Evolutionary conservation across 2,888 invertebrate genomes (phyloP).

Genomic region (Cordilura impudica): DNA sequence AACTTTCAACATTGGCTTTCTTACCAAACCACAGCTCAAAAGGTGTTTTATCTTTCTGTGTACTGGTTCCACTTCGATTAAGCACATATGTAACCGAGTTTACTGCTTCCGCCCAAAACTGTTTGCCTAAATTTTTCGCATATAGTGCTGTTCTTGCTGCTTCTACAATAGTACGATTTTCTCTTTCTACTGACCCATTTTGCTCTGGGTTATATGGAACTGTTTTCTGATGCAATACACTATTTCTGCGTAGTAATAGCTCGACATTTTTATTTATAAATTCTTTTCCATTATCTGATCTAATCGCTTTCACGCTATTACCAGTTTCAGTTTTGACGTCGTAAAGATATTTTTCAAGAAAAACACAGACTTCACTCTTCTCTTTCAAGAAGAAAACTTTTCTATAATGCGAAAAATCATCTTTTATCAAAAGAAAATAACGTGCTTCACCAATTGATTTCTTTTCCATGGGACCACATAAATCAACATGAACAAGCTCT

Average conservation of each 20-base stretch:
- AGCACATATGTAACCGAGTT: slow-evolving; percentile 49
- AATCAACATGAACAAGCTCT: slow-evolving; percentile 23
- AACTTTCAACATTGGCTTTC: slow-evolving; percentile 13
- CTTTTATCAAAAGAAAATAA: slow-evolving; percentile 25
- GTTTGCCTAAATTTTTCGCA: slow-evolving; percentile 35
- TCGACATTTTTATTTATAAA: slow-evolving; percentile 35
- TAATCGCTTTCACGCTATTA: slow-evolving; percentile 4
- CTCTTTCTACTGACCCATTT: slow-evolving; percentile 38
- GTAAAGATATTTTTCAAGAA: slow-evolving; percentile 22
- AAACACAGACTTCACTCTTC: slow-evolving; percentile 8
- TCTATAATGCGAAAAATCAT: slow-evolving; percentile 20
- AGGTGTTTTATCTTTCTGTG: slow-evolving; percentile 65
- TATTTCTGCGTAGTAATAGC: slow-evolving; percentile 12
- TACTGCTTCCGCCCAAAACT: slow-evolving; percentile 59
- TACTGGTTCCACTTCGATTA: slow-evolving; percentile 28
- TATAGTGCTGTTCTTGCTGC: slow-evolving; percentile 57
- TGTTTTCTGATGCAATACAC: slow-evolving; percentile 22
- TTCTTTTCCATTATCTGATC: slow-evolving; percentile 31
- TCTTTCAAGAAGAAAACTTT: slow-evolving; percentile 35
- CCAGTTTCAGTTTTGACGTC: slow-evolving; percentile 29
- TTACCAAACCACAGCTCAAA: slow-evolving; percentile 66
- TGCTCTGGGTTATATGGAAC: slow-evolving; percentile 32
- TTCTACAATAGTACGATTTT: slow-evolving; percentile 63
- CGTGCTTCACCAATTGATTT: slow-evolving; percentile 4
- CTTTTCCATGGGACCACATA: slow-evolving; percentile 33